Evolutionary conservation across 2,113 vertebrate genomes (phyloP).

Genomic region (Salvator merianae): DNA sequence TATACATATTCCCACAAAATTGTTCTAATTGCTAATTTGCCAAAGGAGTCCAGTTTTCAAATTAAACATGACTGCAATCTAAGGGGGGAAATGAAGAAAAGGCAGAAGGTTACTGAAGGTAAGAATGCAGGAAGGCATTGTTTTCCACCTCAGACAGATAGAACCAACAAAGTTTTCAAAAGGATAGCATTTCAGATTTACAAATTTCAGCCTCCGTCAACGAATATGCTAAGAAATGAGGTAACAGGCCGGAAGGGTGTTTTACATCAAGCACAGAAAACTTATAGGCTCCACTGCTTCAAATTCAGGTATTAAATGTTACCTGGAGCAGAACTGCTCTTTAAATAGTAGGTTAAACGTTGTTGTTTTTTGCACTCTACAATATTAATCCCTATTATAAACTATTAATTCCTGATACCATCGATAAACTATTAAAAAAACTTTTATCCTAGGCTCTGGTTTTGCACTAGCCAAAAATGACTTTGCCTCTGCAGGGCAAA

Average conservation of each 20-base stretch:
- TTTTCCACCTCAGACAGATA: constrained; percentile 71
- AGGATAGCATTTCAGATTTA: constrained; percentile 57
- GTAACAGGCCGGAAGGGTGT: constrained; percentile 30
- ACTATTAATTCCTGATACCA: constrained; percentile 66
- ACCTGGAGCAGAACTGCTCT: constrained; percentile 63
- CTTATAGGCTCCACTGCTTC: constrained; percentile 45
- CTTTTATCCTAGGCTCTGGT: neutral
- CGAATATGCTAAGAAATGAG: constrained; percentile 23
- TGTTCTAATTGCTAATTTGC: constrained; percentile 99
- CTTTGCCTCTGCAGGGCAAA: constrained; percentile 46
- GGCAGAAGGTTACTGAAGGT: constrained; percentile 17
- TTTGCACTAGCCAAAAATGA: constrained; percentile 6
- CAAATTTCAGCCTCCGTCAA: constrained; percentile 35
- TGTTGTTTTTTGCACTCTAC: constrained; percentile 58
- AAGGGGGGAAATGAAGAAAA: constrained; percentile 77
- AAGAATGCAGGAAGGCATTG: constrained; percentile 47
- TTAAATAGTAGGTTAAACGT: constrained; percentile 60
- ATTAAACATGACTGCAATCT: constrained; percentile 90
- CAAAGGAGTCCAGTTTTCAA: constrained; percentile 92
- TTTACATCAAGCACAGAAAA: constrained; percentile 30
- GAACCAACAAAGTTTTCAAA: constrained; percentile 75
- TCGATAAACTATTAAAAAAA: constrained; percentile 52
- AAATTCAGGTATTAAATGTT: constrained; percentile 36
- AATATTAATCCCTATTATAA: constrained; percentile 69
- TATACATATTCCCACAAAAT: constrained; percentile 97